phyloP scores from a whole-genome alignment of 2,113 vertebrate species.

The Acanthisitta chloris region DNA sequence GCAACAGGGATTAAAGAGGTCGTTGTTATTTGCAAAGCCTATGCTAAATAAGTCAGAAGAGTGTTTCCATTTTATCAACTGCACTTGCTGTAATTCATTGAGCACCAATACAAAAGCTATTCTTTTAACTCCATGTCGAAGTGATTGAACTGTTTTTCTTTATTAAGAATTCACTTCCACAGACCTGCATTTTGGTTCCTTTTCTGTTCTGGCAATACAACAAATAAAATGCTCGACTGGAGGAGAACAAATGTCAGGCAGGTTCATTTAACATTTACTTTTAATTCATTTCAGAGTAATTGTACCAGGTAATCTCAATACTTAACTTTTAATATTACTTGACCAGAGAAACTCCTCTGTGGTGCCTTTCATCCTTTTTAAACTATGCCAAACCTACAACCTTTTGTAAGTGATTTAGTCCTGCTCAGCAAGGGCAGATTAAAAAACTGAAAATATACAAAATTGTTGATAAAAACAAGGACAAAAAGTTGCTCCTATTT shows the following conservation, averaged over 20 bases:
- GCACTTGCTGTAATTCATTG: neutral
- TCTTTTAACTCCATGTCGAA: neutral
- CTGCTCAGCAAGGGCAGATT: neutral
- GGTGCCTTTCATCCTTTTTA: conserved; percentile 50
- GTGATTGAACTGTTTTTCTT: neutral
- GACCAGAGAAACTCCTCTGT: conserved; percentile 13
- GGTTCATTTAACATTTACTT: conserved; percentile 41
- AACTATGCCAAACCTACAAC: conserved; percentile 9
- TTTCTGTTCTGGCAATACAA: conserved; percentile 40
- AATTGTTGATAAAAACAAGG: neutral
- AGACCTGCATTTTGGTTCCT: neutral
- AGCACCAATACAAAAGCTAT: neutral
- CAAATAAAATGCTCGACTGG: neutral
- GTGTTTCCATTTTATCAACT: neutral
- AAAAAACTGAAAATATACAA: neutral
- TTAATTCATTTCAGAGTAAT: conserved; percentile 70
- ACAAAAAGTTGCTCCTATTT: neutral
- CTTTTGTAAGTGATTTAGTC: neutral
- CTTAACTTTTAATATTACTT: conserved; percentile 38
- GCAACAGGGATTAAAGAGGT: neutral
- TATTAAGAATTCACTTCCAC: neutral
- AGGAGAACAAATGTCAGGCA: neutral
- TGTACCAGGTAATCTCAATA: conserved; percentile 40
- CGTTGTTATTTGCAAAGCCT: neutral
- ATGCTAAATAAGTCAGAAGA: neutral